phyloP scores from a whole-genome alignment of 2,113 vertebrate species.

The Percopsis transmontana region DNA sequence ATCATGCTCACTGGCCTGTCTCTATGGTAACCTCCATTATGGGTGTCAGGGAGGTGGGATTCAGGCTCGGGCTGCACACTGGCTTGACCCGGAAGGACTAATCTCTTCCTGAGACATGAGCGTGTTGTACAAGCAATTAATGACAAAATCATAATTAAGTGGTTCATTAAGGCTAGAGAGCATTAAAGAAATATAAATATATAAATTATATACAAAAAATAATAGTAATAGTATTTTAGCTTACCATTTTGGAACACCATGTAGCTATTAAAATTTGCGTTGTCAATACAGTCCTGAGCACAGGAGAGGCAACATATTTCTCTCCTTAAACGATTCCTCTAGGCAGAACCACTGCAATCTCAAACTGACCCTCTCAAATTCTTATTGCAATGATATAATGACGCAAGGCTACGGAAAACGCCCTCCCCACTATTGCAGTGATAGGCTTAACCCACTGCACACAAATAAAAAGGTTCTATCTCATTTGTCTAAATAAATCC shows the following conservation, averaged over 20 bases:
- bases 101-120: slow-evolving; percentile 33
- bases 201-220: no score
- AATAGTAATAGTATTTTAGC: background rate
- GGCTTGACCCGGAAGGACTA: slow-evolving; percentile 43
- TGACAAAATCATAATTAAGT: slow-evolving; percentile 20
- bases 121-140: background rate
- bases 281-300: slow-evolving; percentile 55
- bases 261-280: slow-evolving; percentile 37
- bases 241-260: slow-evolving; percentile 13
- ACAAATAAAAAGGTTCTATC: slow-evolving; percentile 39
- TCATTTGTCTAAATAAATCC: slow-evolving; percentile 48
- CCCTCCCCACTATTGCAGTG: slow-evolving; percentile 37
- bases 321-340: slow-evolving; percentile 59
- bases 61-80: slow-evolving; percentile 41
- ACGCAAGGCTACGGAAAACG: slow-evolving; percentile 39
- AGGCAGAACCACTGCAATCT: slow-evolving; percentile 63
- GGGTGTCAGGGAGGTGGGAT: slow-evolving; percentile 60
- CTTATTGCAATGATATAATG: slow-evolving; percentile 56
- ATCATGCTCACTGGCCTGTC: slow-evolving; percentile 73
- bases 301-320: slow-evolving; percentile 57
- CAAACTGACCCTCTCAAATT: slow-evolving; percentile 61
- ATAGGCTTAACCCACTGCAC: slow-evolving; percentile 46
- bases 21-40: slow-evolving; percentile 82
- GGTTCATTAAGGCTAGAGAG: background rate
- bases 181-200: background rate